Base-by-base conservation (phyloP, 2,797 vertebrate species). In the Amniataba percoides region DNA sequence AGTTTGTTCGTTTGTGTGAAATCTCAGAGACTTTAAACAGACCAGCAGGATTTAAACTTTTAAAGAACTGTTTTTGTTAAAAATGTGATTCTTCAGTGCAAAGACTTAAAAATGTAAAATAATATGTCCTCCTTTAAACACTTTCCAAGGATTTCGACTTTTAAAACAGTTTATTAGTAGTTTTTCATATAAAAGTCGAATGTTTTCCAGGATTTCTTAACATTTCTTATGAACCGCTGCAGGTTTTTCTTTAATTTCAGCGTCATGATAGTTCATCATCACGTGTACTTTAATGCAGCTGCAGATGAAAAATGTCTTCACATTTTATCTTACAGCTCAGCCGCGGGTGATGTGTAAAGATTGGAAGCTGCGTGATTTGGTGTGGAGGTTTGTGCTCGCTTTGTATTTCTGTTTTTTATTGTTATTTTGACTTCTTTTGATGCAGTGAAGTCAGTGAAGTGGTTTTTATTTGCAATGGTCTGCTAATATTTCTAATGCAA, bases 241-340 rank as follows among this genome's bases (percentile, higher is more conserved):
- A 40, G 1, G 21, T 46, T 8, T 55, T 31, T 7, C 27, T 31
- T 10, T 19, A 10, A 13, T 60, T 25, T 61, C 4, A 51, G 42
- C 15, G 18, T 45, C 52, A 21, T 2, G 2, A 6, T 25, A 25
- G 9, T 42, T 42, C 8, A 27, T 55, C 11, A 12, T 10, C 13
- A 5, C 34, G 42, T 65, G 56, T 58, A 5, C 40, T 40, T 71
- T 49, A 15, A 71, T 27, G 56, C 56, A 70, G 53, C 3, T 56
- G 1, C 42, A 34, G 52, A 45, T 11, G 10, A 19, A 60, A 61
- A 27, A 25, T 7, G 21, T 60, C 19, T 39, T 7, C 12, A 27
- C 40, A 7, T n/a, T 2, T 27, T 14, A 27, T 12, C 2, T 31
- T 10, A 5, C 19, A 36, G 34, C 67, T 40, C 51, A 45, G 39